Conservation (phyloP, 2,888 invertebrate species). For the Tortrix viridana region DNA sequence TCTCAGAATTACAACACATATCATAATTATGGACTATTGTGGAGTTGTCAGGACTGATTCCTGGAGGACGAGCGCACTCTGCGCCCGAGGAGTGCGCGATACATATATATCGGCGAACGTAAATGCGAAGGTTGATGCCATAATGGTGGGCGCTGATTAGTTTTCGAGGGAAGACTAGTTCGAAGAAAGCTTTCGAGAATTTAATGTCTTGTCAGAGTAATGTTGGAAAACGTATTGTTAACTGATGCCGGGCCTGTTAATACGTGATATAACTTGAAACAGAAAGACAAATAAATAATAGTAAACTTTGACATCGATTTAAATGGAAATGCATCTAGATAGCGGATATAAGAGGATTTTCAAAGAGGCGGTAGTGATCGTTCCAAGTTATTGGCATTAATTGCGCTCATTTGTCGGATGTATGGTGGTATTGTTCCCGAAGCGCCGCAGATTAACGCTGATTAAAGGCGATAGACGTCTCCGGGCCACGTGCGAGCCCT, state of each 20-base stretch:
- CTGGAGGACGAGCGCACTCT: conserved; percentile 63
- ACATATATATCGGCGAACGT: conserved; percentile 72
- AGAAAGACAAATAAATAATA: conserved; percentile 40
- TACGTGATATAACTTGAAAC: conserved; percentile 33
- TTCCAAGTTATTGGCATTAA: conserved; percentile 65
- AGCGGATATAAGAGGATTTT: conserved; percentile 11
- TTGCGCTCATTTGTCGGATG: conserved; percentile 68
- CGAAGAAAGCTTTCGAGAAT: conserved; percentile 66
- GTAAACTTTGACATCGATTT: conserved; percentile 44
- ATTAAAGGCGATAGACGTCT: conserved; percentile 67
- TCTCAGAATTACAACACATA: conserved; percentile 80
- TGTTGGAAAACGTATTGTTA: conserved; percentile 40
- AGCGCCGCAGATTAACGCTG: conserved; percentile 66
- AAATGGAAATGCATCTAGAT: conserved; percentile 31
- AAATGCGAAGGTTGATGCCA: conserved; percentile 61
- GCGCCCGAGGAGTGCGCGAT: conserved; percentile 61
- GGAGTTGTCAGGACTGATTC: conserved; percentile 76
- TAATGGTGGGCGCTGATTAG: conserved; percentile 76
- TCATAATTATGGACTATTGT: conserved; percentile 85
- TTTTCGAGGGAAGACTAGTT: conserved; percentile 74
- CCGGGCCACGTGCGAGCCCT: conserved; percentile 65
- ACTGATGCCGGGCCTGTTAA: conserved; percentile 35
- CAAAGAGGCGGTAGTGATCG: conserved; percentile 26
- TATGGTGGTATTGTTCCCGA: conserved; percentile 69
- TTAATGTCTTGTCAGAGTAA: conserved; percentile 61